Evolutionary conservation across 2,113 vertebrate genomes (phyloP).

Genomic region (Glareola pratincola): DNA sequence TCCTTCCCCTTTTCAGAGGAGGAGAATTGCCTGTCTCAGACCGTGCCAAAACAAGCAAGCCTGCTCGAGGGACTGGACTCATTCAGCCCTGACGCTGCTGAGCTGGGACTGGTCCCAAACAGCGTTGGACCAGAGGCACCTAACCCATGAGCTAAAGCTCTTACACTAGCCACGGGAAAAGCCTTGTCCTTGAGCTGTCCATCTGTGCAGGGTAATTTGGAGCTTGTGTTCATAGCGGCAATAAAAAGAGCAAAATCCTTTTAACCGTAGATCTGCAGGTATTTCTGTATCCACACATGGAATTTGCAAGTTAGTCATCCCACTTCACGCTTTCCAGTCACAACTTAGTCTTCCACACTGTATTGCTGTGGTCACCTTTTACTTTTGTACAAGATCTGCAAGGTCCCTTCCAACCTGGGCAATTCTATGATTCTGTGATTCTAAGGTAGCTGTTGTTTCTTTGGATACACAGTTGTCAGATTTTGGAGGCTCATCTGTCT

Average conservation of each 20-base stretch:
- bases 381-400: neutral
- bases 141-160: neutral
- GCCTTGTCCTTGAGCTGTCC: neutral
- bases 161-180: neutral
- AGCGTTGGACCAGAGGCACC: neutral
- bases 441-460: neutral
- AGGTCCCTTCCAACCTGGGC: too few relatives aligned
- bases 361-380: neutral
- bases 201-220: neutral
- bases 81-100: neutral
- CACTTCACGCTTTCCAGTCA: neutral
- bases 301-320: neutral
- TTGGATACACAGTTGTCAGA: neutral
- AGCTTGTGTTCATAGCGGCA: neutral
- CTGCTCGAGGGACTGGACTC: fast-evolving
- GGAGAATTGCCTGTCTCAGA: neutral
- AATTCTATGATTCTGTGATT: too few relatives aligned
- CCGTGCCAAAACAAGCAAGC: neutral
- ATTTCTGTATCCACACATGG: neutral
- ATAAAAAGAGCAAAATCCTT: neutral
- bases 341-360: neutral
- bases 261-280: neutral
- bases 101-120: neutral
- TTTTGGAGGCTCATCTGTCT: neutral
- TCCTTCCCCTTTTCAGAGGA: neutral